Base-by-base conservation (phyloP, 2,113 vertebrate genomes). In the Excalfactoria chinensis region DNA sequence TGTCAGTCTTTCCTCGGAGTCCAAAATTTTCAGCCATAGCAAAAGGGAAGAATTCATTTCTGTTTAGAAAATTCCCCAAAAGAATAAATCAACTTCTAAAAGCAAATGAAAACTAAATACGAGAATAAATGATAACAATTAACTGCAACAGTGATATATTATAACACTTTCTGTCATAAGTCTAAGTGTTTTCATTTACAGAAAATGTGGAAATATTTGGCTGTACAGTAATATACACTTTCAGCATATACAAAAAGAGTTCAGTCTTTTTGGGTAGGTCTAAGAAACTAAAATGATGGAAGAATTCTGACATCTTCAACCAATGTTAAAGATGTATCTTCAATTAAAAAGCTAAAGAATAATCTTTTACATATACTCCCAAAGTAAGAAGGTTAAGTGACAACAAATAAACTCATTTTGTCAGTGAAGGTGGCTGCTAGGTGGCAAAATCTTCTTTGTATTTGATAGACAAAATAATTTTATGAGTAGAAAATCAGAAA, bases 271-370 rank as follows among this genome's bases (percentile, higher is more conserved):
- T 67, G 48, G 6, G 10, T 26, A 41, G 4, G 9, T 41, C 56
- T 69, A 64, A 25, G 25, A 37, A 37, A 46, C 3, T 49, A 70
- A 86, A 60, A 3, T 2, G 75, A 13, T 23, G n/a, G 10, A 63
- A 71, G 6, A 1, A 51, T 28, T 70, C 1, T 2, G 3, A 3
- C 16, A 2, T 37, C 84, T 55, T 37, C 13, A 72, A 7, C 1
- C 7, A 25, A 9, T 49, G 68, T 85, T 46, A 62, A 73, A 91
- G 3, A 15, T 18, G 1, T 17, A 17, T 20, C 18, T 49, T 67
- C 49, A 53, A 7, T 41, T 53, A 51, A 53, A 11, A 72, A 62
- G 4, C 0, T 56, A 75, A 85, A 78, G 55, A 20, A 13, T 49
- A 26, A 28, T 21, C 2, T 5, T 75, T 79, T 82, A 2, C 4